Conservation (phyloP, 2,797 vertebrate genomes). For the Scolopax bukidnonensis region DNA sequence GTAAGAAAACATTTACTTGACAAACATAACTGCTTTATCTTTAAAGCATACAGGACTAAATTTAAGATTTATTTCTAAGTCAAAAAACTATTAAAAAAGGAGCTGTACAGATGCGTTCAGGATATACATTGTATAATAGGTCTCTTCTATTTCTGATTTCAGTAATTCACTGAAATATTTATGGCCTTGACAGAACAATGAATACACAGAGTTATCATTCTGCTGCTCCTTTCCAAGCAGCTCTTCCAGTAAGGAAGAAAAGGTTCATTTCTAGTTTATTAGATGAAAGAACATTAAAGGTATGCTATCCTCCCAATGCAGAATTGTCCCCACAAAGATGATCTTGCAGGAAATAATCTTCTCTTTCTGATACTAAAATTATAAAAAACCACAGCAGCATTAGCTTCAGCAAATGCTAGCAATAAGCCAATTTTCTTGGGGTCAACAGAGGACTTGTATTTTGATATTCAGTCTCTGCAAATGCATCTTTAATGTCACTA, state of each 20-base stretch:
- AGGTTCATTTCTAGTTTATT: background rate
- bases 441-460: background rate
- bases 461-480: background rate
- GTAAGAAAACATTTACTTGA: background rate
- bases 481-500: background rate
- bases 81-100: background rate
- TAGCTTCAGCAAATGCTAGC: background rate
- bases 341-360: background rate
- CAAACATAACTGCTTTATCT: background rate
- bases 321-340: background rate
- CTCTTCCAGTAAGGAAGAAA: background rate
- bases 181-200: conserved; percentile 24
- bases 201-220: background rate
- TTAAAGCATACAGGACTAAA: background rate
- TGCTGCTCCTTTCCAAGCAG: background rate
- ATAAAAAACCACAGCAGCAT: background rate
- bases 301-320: background rate
- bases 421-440: background rate
- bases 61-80: background rate
- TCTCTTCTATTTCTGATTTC: conserved; percentile 17
- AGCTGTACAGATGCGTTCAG: background rate
- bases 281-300: background rate
- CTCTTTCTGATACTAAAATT: background rate
- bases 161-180: conserved; percentile 30
- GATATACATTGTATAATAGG: background rate